Evolutionary conservation across 2,888 invertebrate genomes (phyloP), one percentile per base, ranked within the genome.

Genomic region (Acrocera orbiculus): DNA sequence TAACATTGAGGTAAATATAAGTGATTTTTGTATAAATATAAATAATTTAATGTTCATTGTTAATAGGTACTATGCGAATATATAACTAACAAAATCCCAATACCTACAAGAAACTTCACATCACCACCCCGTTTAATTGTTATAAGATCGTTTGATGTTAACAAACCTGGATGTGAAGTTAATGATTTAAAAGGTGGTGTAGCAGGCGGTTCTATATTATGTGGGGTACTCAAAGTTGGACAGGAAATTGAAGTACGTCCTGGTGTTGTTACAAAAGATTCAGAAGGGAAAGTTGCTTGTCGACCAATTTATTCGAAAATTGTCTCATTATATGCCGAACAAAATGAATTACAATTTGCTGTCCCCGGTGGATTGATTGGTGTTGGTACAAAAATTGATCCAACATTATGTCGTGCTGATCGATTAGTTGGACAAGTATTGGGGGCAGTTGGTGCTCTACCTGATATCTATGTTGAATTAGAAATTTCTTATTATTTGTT

Each of bases 351-450:
- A 36, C 92, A 95, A 60, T 98, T 85, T 62, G 98, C 98, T 15
- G 98, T 96, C 34, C 98, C 98, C 36, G 98, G 98, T 42, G 98
- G 98, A n/a, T 70, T 98, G 32, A 98, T 99, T 52, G 98, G 93
- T 55, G 96, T 98, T 16, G 98, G 98, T 44, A 98, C 96, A 4
- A 90, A 90, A 64, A 98, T 98, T 51, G 98, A 98, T 58, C 98
- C 98, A 3, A 98, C 96, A 2, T 68, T 99, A 30, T 99, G 98
- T 57, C 75, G 98, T 52, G 98, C 96, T 39, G 98, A 98, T 69
- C 76, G 96, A 52, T 73, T 98, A 54, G 98, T 99, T 3, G 98
- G 98, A 32, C 93, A 95, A 65, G 86, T 90, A 38, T 67, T 95
- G 32, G 98, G 98, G 11, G 93, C 95, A 9, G 93, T 98, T 15